Base-by-base conservation (phyloP, 2,888 invertebrate species). In the Heliconius erato region DNA sequence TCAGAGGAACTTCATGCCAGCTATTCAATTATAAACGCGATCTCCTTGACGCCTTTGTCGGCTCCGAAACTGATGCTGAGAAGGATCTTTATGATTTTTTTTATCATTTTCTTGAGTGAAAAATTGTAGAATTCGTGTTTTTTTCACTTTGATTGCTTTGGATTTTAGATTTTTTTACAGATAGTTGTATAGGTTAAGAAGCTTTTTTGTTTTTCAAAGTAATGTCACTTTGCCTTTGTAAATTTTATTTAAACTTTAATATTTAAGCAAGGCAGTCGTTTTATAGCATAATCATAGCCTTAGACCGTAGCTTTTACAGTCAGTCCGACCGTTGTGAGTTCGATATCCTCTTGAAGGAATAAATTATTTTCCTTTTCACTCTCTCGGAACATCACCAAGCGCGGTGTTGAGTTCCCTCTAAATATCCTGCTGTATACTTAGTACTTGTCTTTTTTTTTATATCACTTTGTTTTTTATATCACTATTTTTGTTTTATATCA, bases 11-110 rank as follows among this genome's bases (percentile, higher is more conserved):
- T 88, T 88, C 88, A 84, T 84, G 88, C 88, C 86, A 90, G 89
- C 92, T 89, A 93, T 93, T 93, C 92, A 92, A 93, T 93, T 92
- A 93, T 90, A 90, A 89, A 88, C 87, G 86, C 86, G 86, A 84
- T 84, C 85, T 86, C 74, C 65, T 44, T 32, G 49, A 77, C 80
- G 76, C 82, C 79, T 32, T 79, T 79, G 79, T 76, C 74, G 65
- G 28, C 54, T 28, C 32, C 16, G 63, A 83, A 69, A 80, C 32
- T 72, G 77, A 80, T n/a, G 69, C 63, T 26, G 59, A 19, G 23
- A 68, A 67, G 65, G 16, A 32, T 65, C 67, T 81, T 69, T 40
- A 65, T 63, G 72, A 59, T 76, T 76, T 76, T 63, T 28, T 59
- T 63, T 76, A 59, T 14, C 32, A 35, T 63, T 59, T 59, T 40